Conservation (phyloP, 1,140 invertebrate species). For the Galleria mellonella region DNA sequence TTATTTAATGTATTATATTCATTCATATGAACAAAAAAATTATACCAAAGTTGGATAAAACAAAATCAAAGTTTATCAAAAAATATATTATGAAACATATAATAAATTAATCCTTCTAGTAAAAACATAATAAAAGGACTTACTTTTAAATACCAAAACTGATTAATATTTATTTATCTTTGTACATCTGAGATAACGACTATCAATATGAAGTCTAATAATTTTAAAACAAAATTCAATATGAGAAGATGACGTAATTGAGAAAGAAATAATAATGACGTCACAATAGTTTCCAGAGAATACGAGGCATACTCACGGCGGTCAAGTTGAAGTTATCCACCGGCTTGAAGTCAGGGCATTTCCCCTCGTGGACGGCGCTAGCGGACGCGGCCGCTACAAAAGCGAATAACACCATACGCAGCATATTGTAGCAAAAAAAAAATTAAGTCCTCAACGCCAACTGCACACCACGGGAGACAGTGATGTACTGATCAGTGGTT, state of each 20-base stretch:
- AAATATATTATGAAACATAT: slow-evolving; percentile 2
- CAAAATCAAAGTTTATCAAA: neutral
- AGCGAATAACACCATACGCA: slow-evolving; percentile 20
- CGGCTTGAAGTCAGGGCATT: slow-evolving; percentile 34
- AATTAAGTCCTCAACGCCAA: slow-evolving; percentile 13
- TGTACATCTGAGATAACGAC: no score
- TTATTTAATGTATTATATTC: no score
- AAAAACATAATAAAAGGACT: neutral
- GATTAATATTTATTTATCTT: no score
- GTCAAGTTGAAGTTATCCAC: slow-evolving; percentile 43
- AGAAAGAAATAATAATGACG: no score
- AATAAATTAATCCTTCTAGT: neutral
- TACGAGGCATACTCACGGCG: slow-evolving; percentile 41
- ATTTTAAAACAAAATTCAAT: no score
- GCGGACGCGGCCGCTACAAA: slow-evolving; percentile 27
- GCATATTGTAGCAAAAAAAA: slow-evolving; percentile 19
- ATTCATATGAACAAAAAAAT: no score
- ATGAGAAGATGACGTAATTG: neutral
- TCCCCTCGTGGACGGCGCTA: slow-evolving; percentile 13
- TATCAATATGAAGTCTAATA: no score
- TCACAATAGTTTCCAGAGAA: no score
- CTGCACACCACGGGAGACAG: neutral
- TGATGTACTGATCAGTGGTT: neutral
- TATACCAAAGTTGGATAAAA: no score
- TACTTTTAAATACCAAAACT: no score